These are phyloP conservation scores for Halichoerus grypus DNA, from an alignment of 2,113 vertebrate genomes.

Conservation along the genomic window DNA sequence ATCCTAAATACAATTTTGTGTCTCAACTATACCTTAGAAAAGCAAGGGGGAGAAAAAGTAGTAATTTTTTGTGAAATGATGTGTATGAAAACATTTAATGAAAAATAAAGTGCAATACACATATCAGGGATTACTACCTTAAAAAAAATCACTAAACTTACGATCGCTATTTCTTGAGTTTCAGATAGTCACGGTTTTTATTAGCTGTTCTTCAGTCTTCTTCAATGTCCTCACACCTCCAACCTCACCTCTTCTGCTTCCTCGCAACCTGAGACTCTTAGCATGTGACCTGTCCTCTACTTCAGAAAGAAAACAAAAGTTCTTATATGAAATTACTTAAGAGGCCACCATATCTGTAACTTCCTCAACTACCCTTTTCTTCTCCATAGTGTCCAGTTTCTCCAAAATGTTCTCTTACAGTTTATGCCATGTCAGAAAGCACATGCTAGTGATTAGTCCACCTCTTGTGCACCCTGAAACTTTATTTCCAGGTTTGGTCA, in stretches of 20 bases:
- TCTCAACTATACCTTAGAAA: background rate
- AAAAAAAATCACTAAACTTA: background rate
- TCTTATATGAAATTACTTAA: background rate
- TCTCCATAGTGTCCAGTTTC: background rate
- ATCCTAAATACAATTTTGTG: background rate
- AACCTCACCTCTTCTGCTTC: background rate
- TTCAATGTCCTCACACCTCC: background rate
- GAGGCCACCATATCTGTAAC: background rate
- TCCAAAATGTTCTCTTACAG: background rate
- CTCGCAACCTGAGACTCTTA: background rate
- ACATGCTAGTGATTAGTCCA: background rate
- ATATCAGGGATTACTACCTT: background rate
- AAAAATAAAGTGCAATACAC: background rate
- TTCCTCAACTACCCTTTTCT: background rate
- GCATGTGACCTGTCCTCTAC: background rate
- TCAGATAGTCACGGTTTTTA: background rate
- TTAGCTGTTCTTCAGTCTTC: background rate
- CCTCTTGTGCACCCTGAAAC: background rate
- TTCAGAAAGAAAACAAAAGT: background rate
- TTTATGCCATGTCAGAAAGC: background rate
- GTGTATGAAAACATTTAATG: background rate
- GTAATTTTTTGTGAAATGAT: background rate
- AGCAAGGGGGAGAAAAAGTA: background rate
- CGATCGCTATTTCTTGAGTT: background rate
- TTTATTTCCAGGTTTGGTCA: background rate